Evolutionary conservation across 2,113 vertebrate genomes (phyloP), one percentile per base, ranked within the genome.

Genomic region (Trogon surrucura): DNA sequence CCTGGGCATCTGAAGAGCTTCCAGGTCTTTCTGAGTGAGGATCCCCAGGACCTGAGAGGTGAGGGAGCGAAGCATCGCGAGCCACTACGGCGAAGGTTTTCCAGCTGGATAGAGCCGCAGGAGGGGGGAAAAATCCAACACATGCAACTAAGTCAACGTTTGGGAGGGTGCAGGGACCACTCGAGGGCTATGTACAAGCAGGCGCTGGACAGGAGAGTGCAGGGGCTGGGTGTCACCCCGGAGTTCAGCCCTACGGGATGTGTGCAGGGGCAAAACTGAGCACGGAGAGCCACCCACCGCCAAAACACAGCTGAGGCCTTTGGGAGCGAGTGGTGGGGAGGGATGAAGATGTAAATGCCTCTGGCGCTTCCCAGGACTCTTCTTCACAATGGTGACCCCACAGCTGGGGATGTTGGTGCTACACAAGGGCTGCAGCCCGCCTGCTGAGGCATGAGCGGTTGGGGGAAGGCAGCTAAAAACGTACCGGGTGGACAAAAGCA

Each of bases 121-220:
- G 25, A 56, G 13, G 22, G 16, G 45, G 70, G 11, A 7, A 26
- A 11, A 48, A 88, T 72, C 13, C 16, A 50, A 77, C 64, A 87
- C 95, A 94, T 89, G 95, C 96, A 96, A 74, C 60, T 45, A 74
- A 51, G 27, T 51, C 53, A 53, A 57, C 4, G 16, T 70, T 12
- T 47, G 85, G 85, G 66, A 70, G 3, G 16, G n/a, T 2, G 17
- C 4, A 6, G 64, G 60, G 70, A 65, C 16, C 1, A 18, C 75
- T 72, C 0, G 0, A 57, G 86, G 81, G 70, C 80, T 97, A 96
- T 96, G 84, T 96, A 97, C 96, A 97, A 94, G 58, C 48, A 61
- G 91, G 72, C 0, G n/a, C 30, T 16, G 48, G 38, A 47, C 1
- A 3, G 61, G 66, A 77, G 21, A 62, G 51, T 2, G 2, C n/a